phyloP scores from a whole-genome alignment of 2,113 vertebrate genomes.

The Otus sunia region DNA sequence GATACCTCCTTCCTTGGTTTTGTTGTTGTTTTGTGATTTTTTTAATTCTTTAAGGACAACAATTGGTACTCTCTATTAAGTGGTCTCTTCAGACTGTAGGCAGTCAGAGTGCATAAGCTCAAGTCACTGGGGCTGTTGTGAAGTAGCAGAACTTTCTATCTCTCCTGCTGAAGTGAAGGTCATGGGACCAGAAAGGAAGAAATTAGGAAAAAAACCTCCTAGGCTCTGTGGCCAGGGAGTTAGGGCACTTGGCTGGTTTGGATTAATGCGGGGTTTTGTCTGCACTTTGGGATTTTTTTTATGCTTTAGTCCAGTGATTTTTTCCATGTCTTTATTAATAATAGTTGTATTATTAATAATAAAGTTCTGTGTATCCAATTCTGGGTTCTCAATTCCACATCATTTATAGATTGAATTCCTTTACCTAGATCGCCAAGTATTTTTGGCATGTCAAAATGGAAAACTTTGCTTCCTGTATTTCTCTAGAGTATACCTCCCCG shows the following conservation, averaged over 20 bases:
- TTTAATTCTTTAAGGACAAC: neutral
- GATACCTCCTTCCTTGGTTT: neutral
- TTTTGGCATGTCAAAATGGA: constrained; percentile 2
- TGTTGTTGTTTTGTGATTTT: fast-evolving
- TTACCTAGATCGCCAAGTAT: neutral
- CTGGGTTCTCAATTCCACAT: neutral
- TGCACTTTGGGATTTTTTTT: neutral
- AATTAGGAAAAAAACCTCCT: neutral
- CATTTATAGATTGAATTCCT: neutral
- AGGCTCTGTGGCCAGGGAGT: neutral
- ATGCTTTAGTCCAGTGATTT: neutral
- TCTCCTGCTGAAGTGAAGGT: neutral
- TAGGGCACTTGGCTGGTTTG: neutral
- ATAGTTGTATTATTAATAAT: neutral
- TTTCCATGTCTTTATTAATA: neutral
- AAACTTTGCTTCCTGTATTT: neutral
- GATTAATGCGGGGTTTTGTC: neutral
- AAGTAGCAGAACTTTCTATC: neutral
- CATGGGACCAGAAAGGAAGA: neutral
- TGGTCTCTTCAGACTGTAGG: neutral
- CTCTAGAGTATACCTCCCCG: neutral
- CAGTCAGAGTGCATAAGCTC: neutral
- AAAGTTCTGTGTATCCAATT: neutral
- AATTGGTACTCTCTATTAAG: neutral
- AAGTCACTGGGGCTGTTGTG: fast-evolving